These are phyloP conservation scores for Antheraea assamensis DNA, from an alignment of 2,888 invertebrate genomes.

Conservation along the genomic window DNA sequence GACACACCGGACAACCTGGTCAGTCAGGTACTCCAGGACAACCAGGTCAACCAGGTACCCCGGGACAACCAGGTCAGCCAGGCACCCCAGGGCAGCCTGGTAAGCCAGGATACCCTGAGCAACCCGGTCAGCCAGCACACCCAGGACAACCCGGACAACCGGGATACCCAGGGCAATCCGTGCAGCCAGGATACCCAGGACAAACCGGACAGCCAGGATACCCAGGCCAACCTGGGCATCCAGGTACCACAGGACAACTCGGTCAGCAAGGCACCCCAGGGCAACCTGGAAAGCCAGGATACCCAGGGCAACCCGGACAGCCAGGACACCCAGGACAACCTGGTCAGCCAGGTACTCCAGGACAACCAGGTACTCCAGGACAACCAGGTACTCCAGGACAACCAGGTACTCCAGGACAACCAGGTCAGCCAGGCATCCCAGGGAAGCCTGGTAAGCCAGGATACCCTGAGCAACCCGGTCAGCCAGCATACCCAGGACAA, in stretches of 20 bases:
- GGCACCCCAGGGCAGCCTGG: constrained; percentile 24
- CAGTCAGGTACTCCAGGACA: constrained; percentile 2
- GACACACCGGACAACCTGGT: constrained; percentile 45
- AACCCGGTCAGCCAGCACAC: constrained; percentile 24
- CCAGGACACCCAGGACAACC: constrained; percentile 29
- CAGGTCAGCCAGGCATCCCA: constrained; percentile 22
- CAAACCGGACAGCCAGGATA: no score
- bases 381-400: constrained; percentile 38
- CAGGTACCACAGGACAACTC: no score
- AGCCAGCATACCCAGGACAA: background rate
- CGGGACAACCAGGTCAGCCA: constrained; percentile 31
- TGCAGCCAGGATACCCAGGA: no score
- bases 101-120: constrained; percentile 22
- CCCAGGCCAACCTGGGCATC: no score
- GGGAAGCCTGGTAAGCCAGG: constrained; percentile 33
- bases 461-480: constrained; percentile 29
- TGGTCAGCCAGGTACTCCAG: constrained; percentile 52
- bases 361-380: background rate
- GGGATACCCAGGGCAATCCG: no score
- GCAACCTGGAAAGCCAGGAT: no score
- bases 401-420: constrained; percentile 47
- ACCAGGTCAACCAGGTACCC: background rate
- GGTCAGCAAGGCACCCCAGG: no score
- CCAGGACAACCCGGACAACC: constrained; percentile 30
- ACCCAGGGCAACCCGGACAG: constrained; percentile 35